These are phyloP conservation scores for Perca schrenkii DNA, from an alignment of 2,113 vertebrate genomes.

Conservation along the genomic window DNA sequence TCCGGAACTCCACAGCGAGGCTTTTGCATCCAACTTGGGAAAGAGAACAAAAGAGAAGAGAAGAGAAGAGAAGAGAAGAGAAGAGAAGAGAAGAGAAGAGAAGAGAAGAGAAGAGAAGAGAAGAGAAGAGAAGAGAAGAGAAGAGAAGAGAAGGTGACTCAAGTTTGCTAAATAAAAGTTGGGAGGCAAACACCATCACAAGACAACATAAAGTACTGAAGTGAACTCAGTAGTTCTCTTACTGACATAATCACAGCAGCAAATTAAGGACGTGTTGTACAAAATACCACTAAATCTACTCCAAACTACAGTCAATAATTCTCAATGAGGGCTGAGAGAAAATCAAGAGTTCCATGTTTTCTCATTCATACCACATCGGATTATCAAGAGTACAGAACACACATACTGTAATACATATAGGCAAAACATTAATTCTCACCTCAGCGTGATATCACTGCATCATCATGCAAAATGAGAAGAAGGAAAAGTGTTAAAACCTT, in stretches of 20 bases:
- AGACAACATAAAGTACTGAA: conserved; percentile 48
- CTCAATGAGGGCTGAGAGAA: conserved; percentile 4
- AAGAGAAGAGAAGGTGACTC: conserved; percentile 15
- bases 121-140: conserved; percentile 10
- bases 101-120: conserved; percentile 20
- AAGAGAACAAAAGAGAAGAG: neutral
- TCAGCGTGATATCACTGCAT: conserved; percentile 84
- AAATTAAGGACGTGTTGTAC: conserved; percentile 29
- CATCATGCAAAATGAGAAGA: conserved; percentile 83
- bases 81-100: neutral
- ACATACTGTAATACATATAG: conserved; percentile 46
- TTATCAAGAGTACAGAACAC: conserved; percentile 50
- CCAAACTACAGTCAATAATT: conserved; percentile 32
- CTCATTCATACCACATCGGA: conserved; percentile 59
- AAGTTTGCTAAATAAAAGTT: neutral
- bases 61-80: conserved; percentile 17
- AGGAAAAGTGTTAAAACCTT: conserved; percentile 71
- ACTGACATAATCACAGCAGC: conserved; percentile 35
- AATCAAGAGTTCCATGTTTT: neutral
- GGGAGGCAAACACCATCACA: conserved; percentile 24
- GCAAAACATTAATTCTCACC: conserved; percentile 74
- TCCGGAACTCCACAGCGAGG: conserved; percentile 97
- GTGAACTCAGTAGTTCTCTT: conserved; percentile 58
- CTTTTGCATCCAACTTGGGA: conserved; percentile 95
- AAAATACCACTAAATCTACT: conserved; percentile 49